These are phyloP conservation scores for Cygnus buccinator DNA, from an alignment of 2,113 vertebrate species.

Conservation along the genomic window DNA sequence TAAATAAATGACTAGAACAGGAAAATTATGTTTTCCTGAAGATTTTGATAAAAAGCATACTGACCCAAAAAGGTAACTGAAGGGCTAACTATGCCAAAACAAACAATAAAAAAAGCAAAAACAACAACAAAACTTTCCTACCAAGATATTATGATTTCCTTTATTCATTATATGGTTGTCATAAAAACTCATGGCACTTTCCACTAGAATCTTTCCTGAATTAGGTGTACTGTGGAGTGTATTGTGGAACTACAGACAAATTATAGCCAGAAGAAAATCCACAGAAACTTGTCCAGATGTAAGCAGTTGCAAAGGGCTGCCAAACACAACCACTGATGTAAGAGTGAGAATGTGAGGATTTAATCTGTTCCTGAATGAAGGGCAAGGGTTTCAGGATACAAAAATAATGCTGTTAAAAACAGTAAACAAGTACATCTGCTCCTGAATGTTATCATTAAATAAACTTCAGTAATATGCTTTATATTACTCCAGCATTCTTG, in stretches of 20 bases:
- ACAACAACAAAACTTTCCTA: neutral
- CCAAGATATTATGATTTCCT: neutral
- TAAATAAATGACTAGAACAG: neutral
- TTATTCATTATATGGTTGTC: neutral
- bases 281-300: constrained; percentile 36
- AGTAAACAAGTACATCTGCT: constrained; percentile 64
- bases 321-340: constrained; percentile 46
- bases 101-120: neutral
- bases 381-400: neutral
- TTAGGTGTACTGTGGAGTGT: neutral
- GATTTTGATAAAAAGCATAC: neutral
- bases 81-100: neutral
- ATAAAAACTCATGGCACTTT: neutral
- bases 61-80: neutral
- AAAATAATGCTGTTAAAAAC: neutral
- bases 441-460: constrained; percentile 25
- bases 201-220: neutral
- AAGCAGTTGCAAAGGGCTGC: constrained; percentile 12
- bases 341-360: constrained; percentile 26
- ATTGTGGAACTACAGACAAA: neutral
- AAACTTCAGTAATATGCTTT: neutral
- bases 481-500: neutral
- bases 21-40: neutral
- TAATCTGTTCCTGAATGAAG: neutral
- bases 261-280: neutral